Evolutionary conservation across 2,888 invertebrate species (phyloP).

Genomic region (Drosophila formosana): DNA sequence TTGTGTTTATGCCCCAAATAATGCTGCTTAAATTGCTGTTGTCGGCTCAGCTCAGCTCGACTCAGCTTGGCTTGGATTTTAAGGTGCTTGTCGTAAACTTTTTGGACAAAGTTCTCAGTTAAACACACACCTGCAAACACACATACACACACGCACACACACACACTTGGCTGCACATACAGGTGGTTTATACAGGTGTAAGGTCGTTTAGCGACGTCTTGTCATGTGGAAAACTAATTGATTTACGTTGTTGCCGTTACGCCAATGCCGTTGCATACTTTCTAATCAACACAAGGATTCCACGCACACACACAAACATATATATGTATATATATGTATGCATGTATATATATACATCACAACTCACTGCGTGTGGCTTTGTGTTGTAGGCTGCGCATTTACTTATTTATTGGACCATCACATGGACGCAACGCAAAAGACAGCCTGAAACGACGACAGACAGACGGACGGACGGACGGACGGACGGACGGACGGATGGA

Average conservation of each 20-base stretch:
- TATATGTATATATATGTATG: conserved; percentile 20
- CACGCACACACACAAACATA: conserved; percentile 29
- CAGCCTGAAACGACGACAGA: conserved; percentile 7
- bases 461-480: neutral
- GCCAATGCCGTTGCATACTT: conserved; percentile 60
- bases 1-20: conserved; percentile 60
- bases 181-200: conserved; percentile 55
- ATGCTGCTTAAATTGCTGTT: conserved; percentile 58
- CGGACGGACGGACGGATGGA: neutral
- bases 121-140: conserved; percentile 2
- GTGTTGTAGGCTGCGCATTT: conserved; percentile 51
- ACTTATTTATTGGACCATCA: conserved; percentile 61
- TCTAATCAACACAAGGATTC: conserved; percentile 62
- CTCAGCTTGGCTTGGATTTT: conserved; percentile 44
- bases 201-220: conserved; percentile 50
- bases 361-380: conserved; percentile 16
- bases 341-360: neutral
- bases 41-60: conserved; percentile 21
- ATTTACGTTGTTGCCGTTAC: conserved; percentile 64
- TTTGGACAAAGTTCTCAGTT: conserved; percentile 46
- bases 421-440: conserved; percentile 41
- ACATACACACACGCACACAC: conserved; percentile 1
- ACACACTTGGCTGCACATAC: conserved; percentile 9
- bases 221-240: conserved; percentile 66
- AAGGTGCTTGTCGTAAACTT: conserved; percentile 60